phyloP scores from a whole-genome alignment of 2,113 vertebrate genomes.

The Eulacestoma nigropectus region DNA sequence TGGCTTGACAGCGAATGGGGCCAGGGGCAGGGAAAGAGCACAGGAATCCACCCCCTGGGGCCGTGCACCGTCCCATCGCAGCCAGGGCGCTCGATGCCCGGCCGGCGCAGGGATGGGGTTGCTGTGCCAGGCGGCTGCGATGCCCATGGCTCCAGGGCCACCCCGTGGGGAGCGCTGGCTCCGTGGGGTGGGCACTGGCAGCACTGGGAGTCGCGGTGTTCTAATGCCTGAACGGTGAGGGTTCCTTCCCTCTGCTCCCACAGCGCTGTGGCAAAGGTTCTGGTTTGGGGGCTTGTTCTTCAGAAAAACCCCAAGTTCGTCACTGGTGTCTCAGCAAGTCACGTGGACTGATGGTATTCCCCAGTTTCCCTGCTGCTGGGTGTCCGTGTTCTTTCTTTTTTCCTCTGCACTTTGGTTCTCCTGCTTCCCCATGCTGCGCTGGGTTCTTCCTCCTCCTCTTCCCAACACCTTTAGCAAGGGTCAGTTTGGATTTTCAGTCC shows the following conservation, averaged over 20 bases:
- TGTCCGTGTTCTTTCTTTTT: not conserved
- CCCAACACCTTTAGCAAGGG: not conserved
- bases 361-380: not conserved
- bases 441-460: not conserved
- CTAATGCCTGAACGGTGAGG: fast-evolving
- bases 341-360: not conserved
- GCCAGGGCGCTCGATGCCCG: fast-evolving
- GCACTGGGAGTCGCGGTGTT: fast-evolving
- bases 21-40: not conserved
- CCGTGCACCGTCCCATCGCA: fast-evolving
- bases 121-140: not conserved
- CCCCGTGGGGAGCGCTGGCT: fast-evolving
- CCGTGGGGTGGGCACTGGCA: fast-evolving
- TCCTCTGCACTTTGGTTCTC: not conserved
- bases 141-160: not conserved
- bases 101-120: fast-evolving
- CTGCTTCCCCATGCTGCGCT: fast-evolving
- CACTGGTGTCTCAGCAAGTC: not conserved
- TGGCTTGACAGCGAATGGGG: not conserved
- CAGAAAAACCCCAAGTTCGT: not conserved
- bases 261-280: fast-evolving
- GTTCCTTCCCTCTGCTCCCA: not conserved
- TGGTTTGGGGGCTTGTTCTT: not conserved
- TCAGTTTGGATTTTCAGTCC: not conserved
- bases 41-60: not conserved